These are phyloP conservation scores for Drosophila subpulchrella DNA, from an alignment of 1,140 invertebrate genomes.

Conservation along the genomic window DNA sequence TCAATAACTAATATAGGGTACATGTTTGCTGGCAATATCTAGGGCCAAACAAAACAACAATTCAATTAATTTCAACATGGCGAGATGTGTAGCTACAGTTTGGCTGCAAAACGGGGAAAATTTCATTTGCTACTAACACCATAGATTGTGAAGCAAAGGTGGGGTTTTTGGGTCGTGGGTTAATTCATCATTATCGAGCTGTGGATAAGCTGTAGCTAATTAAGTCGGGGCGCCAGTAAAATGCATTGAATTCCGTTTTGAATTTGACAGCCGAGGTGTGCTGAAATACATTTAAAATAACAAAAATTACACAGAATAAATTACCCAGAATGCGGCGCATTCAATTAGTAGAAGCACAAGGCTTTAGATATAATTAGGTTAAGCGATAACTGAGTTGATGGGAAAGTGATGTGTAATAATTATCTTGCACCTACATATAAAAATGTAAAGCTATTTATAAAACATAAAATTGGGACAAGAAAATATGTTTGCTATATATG, in stretches of 20 bases:
- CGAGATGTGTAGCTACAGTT: slow-evolving; percentile 17
- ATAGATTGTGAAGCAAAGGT: neutral
- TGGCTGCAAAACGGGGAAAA: slow-evolving; percentile 23
- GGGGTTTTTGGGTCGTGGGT: slow-evolving; percentile 1
- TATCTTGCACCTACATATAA: neutral
- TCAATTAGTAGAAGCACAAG: neutral
- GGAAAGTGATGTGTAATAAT: neutral
- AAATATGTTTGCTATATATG: too few relatives aligned
- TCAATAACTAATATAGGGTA: slow-evolving; percentile 60
- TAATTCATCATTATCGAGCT: slow-evolving; percentile 28
- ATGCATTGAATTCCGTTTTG: slow-evolving; percentile 14
- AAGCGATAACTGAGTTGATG: neutral
- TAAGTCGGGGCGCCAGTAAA: slow-evolving; percentile 10
- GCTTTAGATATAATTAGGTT: slow-evolving; percentile 9
- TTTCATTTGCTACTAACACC: slow-evolving; percentile 32
- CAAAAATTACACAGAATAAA: slow-evolving; percentile 2
- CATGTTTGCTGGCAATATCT: slow-evolving; percentile 25
- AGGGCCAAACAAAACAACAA: slow-evolving; percentile 52
- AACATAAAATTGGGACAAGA: too few relatives aligned
- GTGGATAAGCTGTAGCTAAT: slow-evolving; percentile 36
- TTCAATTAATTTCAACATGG: slow-evolving; percentile 70
- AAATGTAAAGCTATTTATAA: too few relatives aligned
- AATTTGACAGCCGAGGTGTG: slow-evolving; percentile 15
- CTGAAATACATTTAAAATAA: slow-evolving; percentile 13
- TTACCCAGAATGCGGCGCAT: neutral